phyloP scores from a whole-genome alignment of 2,888 invertebrate genomes.

The Polydrusus cervinus region DNA sequence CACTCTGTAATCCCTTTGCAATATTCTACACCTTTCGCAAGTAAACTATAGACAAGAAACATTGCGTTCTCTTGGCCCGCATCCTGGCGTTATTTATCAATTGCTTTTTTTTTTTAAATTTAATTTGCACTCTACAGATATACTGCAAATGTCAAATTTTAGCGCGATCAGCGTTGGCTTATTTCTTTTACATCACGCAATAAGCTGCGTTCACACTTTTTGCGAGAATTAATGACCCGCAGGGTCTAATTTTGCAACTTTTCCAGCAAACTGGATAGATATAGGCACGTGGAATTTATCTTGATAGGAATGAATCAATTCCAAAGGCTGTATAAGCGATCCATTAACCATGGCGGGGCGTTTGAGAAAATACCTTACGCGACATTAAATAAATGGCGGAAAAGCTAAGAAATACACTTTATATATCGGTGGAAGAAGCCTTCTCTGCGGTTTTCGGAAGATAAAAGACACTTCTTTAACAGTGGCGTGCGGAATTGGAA shows the following conservation, averaged over 20 bases:
- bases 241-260: slow-evolving; percentile 47
- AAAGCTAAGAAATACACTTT: slow-evolving; percentile 58
- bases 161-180: no score
- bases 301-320: slow-evolving; percentile 56
- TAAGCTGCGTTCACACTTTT: no score
- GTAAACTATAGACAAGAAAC: no score
- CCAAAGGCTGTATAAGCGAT: slow-evolving; percentile 51
- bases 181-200: no score
- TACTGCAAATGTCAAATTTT: no score
- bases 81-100: no score
- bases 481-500: slow-evolving; percentile 36
- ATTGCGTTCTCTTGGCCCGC: no score
- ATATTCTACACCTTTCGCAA: no score
- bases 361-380: slow-evolving; percentile 55
- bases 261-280: slow-evolving; percentile 43
- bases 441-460: slow-evolving; percentile 53
- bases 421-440: slow-evolving; percentile 54
- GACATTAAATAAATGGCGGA: slow-evolving; percentile 57
- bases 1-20: no score
- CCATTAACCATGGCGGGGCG: slow-evolving; percentile 53
- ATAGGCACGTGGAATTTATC: slow-evolving; percentile 53
- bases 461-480: slow-evolving; percentile 55
- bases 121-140: no score
- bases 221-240: slow-evolving; percentile 42
- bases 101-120: no score